These are phyloP conservation scores for Nezara viridula DNA, from an alignment of 2,888 invertebrate species.

Conservation along the genomic window DNA sequence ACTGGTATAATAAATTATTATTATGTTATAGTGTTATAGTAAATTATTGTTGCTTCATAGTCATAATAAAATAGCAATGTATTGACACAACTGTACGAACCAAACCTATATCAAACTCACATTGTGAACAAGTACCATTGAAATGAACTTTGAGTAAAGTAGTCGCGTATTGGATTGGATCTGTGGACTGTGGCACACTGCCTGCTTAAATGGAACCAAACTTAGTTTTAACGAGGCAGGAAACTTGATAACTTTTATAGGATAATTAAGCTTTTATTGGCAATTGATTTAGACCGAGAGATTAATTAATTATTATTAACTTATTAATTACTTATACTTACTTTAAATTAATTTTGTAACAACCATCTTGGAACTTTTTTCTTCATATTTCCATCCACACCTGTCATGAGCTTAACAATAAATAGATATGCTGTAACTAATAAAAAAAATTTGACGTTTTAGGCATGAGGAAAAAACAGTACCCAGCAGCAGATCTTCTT, in stretches of 20 bases:
- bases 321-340: neutral
- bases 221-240: slow-evolving; percentile 10
- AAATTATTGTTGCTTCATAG: too few relatives aligned
- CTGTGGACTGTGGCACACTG: neutral
- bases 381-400: too few relatives aligned
- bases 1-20: too few relatives aligned
- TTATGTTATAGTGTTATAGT: too few relatives aligned
- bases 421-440: too few relatives aligned
- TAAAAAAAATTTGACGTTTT: too few relatives aligned
- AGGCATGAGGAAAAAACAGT: too few relatives aligned
- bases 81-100: neutral
- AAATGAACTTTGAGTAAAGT: neutral
- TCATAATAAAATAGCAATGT: too few relatives aligned
- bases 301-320: neutral
- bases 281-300: neutral
- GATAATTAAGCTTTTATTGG: neutral
- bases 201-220: neutral
- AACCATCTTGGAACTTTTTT: too few relatives aligned
- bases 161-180: neutral
- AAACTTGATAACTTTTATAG: slow-evolving; percentile 1
- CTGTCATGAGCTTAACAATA: too few relatives aligned
- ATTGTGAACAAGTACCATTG: neutral
- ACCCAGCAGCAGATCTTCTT: too few relatives aligned
- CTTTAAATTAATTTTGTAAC: too few relatives aligned
- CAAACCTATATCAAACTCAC: neutral